Evolutionary conservation across 2,888 invertebrate genomes (phyloP).

Genomic region (Lepidocyrtinus sp.): DNA sequence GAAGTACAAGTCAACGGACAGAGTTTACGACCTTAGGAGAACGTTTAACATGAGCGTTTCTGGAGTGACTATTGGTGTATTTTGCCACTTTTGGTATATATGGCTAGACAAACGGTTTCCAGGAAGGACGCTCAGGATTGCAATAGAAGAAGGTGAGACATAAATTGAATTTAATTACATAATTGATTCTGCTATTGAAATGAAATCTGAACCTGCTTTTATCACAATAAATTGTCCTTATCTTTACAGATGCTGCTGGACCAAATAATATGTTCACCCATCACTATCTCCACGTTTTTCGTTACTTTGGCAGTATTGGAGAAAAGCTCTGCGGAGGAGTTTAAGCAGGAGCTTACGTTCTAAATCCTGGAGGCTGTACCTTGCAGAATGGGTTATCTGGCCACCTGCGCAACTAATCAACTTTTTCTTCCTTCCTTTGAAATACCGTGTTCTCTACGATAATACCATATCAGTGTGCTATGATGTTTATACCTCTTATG

Average conservation of each 20-base stretch:
- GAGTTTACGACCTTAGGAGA: slow-evolving; percentile 77
- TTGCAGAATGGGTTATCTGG: slow-evolving; percentile 93
- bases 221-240: not conserved
- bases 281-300: slow-evolving; percentile 85
- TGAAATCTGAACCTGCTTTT: slow-evolving; percentile 15
- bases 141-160: slow-evolving; percentile 79
- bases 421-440: slow-evolving; percentile 88
- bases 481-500: slow-evolving; percentile 87
- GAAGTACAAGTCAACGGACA: slow-evolving; percentile 75
- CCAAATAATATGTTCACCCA: slow-evolving; percentile 83
- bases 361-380: slow-evolving; percentile 85
- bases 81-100: slow-evolving; percentile 91
- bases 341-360: slow-evolving; percentile 80
- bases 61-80: slow-evolving; percentile 83
- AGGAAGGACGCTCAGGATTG: slow-evolving; percentile 79
- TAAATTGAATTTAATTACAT: slow-evolving; percentile 44
- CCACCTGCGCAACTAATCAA: slow-evolving; percentile 94
- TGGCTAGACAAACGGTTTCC: slow-evolving; percentile 82
- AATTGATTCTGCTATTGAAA: not conserved
- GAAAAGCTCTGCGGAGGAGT: slow-evolving; percentile 76
- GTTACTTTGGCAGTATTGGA: slow-evolving; percentile 83
- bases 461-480: slow-evolving; percentile 88
- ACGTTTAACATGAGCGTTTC: slow-evolving; percentile 84
- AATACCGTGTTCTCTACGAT: slow-evolving; percentile 89
- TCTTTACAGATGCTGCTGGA: slow-evolving; percentile 78